These are phyloP conservation scores for Thermophis baileyi DNA, from an alignment of 2,113 vertebrate genomes.

Conservation along the genomic window DNA sequence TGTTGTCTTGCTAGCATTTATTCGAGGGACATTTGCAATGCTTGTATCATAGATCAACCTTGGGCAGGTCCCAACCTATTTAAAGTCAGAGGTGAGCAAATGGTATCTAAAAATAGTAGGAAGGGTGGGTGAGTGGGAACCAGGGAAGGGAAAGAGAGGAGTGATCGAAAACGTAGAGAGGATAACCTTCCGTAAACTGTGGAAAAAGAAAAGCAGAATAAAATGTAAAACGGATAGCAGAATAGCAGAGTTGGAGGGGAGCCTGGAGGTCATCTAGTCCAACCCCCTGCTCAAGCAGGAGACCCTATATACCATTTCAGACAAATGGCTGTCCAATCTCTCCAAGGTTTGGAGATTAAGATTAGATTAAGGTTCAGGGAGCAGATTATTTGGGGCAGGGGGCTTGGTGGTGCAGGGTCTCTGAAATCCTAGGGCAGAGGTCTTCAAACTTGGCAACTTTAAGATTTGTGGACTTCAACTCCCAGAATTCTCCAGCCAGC, in stretches of 20 bases:
- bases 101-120: background rate
- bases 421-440: too few relatives aligned
- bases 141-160: background rate
- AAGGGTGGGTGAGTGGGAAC: too few relatives aligned
- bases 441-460: too few relatives aligned
- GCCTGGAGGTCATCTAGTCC: background rate
- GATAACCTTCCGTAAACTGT: background rate
- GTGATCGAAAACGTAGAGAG: background rate
- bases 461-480: too few relatives aligned
- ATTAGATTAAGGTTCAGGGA: background rate
- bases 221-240: background rate
- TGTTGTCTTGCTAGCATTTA: background rate
- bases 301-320: too few relatives aligned
- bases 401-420: background rate
- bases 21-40: background rate
- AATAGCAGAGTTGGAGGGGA: background rate
- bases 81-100: background rate
- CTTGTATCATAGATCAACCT: background rate
- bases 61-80: background rate
- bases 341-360: too few relatives aligned
- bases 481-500: too few relatives aligned
- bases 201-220: background rate
- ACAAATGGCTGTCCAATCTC: too few relatives aligned
- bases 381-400: background rate
- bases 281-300: background rate